Conservation (phyloP, 2,888 invertebrate species). For the Dolichopus griseipennis region DNA sequence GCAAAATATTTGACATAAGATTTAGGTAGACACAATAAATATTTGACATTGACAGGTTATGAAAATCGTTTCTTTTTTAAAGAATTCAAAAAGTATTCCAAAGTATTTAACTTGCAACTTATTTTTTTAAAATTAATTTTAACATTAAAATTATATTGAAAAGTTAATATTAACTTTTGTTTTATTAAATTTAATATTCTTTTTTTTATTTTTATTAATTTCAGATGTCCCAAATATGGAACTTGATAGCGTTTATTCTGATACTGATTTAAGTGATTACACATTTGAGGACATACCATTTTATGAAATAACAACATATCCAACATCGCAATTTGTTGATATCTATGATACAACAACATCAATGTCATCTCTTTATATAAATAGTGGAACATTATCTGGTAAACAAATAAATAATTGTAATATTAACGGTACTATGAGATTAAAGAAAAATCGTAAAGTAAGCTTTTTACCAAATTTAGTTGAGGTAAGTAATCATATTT, state of each 20-base stretch:
- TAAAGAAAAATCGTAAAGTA: conserved; percentile 43
- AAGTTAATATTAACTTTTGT: too few species aligned
- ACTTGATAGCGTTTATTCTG: conserved; percentile 22
- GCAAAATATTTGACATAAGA: too few species aligned
- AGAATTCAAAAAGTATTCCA: too few species aligned
- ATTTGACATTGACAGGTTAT: too few species aligned
- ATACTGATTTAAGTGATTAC: conserved; percentile 25
- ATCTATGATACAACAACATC: conserved; percentile 16
- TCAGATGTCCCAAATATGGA: conserved; percentile 23
- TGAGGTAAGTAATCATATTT: conserved; percentile 33
- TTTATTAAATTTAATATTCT: neutral
- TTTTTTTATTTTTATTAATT: conserved; percentile 9
- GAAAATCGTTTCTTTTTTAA: too few species aligned
- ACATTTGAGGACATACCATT: conserved; percentile 25
- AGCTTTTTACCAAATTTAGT: conserved; percentile 42
- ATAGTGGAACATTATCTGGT: conserved; percentile 12
- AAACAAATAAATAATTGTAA: conserved; percentile 11
- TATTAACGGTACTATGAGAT: conserved; percentile 35
- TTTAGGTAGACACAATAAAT: too few species aligned
- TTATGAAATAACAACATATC: conserved; percentile 21
- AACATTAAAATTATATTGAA: too few species aligned
- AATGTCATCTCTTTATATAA: conserved; percentile 19
- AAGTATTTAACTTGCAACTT: too few species aligned
- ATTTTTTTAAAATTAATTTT: too few species aligned
- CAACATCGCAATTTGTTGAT: conserved; percentile 16